A percentile compares a stretch with the other conserved stretches of the same genome.
phyloP scores from a whole-genome alignment of 2,113 vertebrate genomes.

The Zosterops pallidus region DNA sequence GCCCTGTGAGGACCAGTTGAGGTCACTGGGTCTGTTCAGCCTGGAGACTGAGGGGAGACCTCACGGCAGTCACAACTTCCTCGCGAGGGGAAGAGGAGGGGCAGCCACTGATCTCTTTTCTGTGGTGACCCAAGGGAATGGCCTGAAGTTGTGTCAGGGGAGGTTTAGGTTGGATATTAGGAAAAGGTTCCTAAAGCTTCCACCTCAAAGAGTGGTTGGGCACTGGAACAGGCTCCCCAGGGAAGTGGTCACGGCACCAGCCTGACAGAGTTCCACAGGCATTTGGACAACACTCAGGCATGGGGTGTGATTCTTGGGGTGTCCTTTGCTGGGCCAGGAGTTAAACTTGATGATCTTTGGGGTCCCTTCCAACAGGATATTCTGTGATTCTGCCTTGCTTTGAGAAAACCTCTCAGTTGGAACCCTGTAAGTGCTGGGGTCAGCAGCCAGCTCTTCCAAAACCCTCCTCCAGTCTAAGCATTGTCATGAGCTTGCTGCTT shows the following conservation, averaged over 20 bases:
- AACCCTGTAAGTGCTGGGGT: fast-evolving
- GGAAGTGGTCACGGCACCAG: neutral
- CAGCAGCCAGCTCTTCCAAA: neutral
- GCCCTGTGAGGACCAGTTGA: fast-evolving
- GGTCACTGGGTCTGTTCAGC: neutral
- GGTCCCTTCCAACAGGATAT: neutral
- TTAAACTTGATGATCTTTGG: neutral
- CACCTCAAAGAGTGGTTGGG: no score
- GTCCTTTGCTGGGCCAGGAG: neutral
- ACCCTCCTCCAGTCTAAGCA: neutral
- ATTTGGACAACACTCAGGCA: neutral
- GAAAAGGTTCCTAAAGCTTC: neutral
- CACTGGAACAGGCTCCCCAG: neutral
- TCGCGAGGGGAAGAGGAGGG: neutral
- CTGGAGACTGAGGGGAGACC: neutral
- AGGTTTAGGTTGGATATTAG: neutral
- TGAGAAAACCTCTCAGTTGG: neutral
- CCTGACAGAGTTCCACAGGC: neutral
- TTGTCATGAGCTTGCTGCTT: neutral
- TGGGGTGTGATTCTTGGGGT: neutral
- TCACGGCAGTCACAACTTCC: fast-evolving
- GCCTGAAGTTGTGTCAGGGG: neutral
- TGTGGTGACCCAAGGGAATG: fast-evolving
- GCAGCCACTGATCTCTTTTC: neutral
- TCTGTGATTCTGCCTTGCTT: neutral